Evolutionary conservation across 2,888 invertebrate genomes (phyloP).

Genomic region (Hypomecis atomaria): DNA sequence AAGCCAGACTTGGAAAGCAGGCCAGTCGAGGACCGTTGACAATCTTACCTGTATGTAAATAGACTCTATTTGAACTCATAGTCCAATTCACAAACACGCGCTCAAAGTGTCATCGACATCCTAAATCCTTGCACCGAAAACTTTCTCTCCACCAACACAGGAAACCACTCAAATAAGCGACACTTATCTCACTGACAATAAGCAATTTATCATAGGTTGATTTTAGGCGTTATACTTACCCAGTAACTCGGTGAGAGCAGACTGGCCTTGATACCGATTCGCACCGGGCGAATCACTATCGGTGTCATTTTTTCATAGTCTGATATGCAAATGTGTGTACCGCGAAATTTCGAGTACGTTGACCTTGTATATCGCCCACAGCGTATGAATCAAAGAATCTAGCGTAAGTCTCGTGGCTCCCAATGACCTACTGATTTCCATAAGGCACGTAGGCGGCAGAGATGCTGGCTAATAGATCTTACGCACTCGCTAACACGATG

Average conservation of each 20-base stretch:
- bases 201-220: constrained; percentile 81
- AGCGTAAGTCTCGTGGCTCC: constrained; percentile 67
- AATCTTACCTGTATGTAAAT: constrained; percentile 26
- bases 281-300: constrained; percentile 68
- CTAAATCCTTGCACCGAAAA: constrained; percentile 66
- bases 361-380: constrained; percentile 80
- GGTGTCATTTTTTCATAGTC: constrained; percentile 79
- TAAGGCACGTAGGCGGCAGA: constrained; percentile 69
- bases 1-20: background rate
- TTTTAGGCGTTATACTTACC: constrained; percentile 83
- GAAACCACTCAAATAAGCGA: constrained; percentile 76
- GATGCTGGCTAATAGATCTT: constrained; percentile 49
- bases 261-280: constrained; percentile 81
- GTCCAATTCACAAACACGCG: constrained; percentile 36
- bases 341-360: constrained; percentile 79
- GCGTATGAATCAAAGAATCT: constrained; percentile 73
- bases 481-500: constrained; percentile 46
- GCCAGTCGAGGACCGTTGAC: constrained; percentile 4
- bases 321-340: constrained; percentile 81
- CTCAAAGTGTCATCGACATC: constrained; percentile 58
- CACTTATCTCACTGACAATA: constrained; percentile 81
- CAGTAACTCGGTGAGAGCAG: constrained; percentile 77
- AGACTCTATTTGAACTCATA: constrained; percentile 27
- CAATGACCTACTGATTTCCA: constrained; percentile 83
- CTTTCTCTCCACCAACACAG: constrained; percentile 79